Evolutionary conservation across 2,888 invertebrate genomes (phyloP), one percentile per base, ranked within the genome.

Genomic region (Andricus quercusramuli): DNA sequence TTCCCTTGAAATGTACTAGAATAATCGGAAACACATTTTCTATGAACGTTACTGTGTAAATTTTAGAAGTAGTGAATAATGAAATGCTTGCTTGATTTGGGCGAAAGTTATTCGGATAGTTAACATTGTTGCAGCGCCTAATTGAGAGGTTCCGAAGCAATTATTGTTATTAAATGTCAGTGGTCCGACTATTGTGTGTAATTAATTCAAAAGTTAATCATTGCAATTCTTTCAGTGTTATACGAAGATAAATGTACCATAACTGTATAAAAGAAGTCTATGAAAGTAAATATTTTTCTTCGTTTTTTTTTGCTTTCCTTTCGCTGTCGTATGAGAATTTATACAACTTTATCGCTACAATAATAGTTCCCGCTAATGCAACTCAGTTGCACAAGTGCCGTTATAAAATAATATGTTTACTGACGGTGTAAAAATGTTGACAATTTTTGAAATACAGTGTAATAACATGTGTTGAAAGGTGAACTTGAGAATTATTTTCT

Each of bases 201-300:
- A 74, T 74, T 74, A 70, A 77, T 76, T 83, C 70, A 29, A 81
- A 74, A 74, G 74, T 79, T 78, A 29, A 78, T 67, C 67, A 79
- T 78, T 66, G 37, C 78, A 78, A 29, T 78, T 74, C 74, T 85
- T 85, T 83, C 85, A 81, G 85, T 74, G 83, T 84, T 85, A 82
- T 84, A 79, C 78, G 81, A 86, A 88, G 80, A 83, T 88, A 78
- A 88, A 89, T 89, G 88, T 89, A 90, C 86, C 86, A 88, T 88
- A 90, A 66, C 86, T 90, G 89, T 88, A 88, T 88, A 89, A 89
- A 86, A 87, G 80, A 82, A 78, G 80, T 81, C 80, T 83, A 80
- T 83, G 80, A 83, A 82, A 82, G 82, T 80, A 77, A 76, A 79
- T 15, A 11, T 17, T 25, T 51, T 66, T 76, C 56, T n/a, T 15